Percentiles rank a stretch among this genome's conserved stretches.
Evolutionary conservation across 1,140 invertebrate species (phyloP).

Genomic region (Caenorhabditis remanei): DNA sequence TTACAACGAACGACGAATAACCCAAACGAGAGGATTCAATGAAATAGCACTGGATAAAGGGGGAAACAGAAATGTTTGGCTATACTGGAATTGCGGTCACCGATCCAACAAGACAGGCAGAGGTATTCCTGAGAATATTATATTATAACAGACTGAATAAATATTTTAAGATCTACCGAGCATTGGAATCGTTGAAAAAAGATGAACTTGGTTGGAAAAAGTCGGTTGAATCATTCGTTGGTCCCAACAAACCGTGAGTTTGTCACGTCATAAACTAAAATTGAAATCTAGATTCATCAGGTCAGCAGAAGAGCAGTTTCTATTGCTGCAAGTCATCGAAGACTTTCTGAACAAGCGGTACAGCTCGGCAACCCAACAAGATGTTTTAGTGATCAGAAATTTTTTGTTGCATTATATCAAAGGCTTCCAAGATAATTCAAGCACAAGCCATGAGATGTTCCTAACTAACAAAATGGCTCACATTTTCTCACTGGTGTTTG

Average conservation of each 20-base stretch:
- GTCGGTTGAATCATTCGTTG: constrained; percentile 60
- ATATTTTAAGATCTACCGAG: constrained; percentile 62
- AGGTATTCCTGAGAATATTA: constrained; percentile 12
- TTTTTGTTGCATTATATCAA: constrained; percentile 38
- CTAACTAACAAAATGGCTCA: constrained; percentile 68
- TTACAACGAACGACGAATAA: background rate
- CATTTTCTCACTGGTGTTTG: constrained; percentile 67
- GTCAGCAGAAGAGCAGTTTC: constrained; percentile 64
- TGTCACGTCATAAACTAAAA: background rate
- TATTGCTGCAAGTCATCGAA: constrained; percentile 67
- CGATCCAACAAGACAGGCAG: constrained; percentile 27
- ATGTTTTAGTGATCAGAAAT: background rate
- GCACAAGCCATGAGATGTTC: constrained; percentile 39
- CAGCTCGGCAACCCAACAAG: background rate
- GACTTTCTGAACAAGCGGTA: constrained; percentile 58
- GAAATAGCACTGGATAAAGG: background rate
- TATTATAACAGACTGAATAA: background rate
- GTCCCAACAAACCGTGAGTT: constrained; percentile 23
- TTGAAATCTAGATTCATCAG: constrained; percentile 26
- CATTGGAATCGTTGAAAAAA: constrained; percentile 63
- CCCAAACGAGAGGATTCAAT: background rate
- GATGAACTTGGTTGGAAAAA: constrained; percentile 64
- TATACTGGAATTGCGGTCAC: constrained; percentile 23
- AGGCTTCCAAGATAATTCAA: background rate
- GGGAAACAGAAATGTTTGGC: constrained; percentile 26